Evolutionary conservation across 1,140 invertebrate genomes (phyloP).

Genomic region (Panagrolaimus sp.): DNA sequence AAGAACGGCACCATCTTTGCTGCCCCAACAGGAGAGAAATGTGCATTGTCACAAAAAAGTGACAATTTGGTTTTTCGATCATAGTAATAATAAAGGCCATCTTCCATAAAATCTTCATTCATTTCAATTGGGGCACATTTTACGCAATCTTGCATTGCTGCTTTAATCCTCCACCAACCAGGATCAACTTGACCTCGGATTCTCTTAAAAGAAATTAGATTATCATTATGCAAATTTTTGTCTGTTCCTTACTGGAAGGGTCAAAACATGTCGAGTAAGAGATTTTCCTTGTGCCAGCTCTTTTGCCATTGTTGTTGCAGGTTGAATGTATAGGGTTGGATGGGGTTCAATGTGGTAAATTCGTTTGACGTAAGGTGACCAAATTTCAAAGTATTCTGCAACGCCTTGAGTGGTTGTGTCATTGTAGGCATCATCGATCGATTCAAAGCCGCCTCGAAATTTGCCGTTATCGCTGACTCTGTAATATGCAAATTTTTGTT

Average conservation of each 20-base stretch:
- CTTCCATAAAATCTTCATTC: background rate
- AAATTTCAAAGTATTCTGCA: too few relatives aligned
- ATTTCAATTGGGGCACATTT: background rate
- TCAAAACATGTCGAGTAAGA: background rate
- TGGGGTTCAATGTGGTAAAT: background rate
- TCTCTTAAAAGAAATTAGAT: background rate
- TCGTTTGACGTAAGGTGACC: too few relatives aligned
- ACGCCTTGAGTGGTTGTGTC: background rate
- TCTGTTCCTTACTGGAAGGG: background rate
- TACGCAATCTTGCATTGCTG: background rate
- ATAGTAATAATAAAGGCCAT: too few relatives aligned
- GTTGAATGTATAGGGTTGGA: background rate
- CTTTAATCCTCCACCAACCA: background rate
- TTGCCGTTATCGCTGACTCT: too few relatives aligned
- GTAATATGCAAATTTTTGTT: too few relatives aligned
- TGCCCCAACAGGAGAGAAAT: too few relatives aligned
- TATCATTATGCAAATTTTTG: background rate
- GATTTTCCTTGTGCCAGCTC: background rate
- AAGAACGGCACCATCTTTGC: too few relatives aligned
- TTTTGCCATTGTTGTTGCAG: background rate
- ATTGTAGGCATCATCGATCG: background rate
- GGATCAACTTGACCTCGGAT: background rate
- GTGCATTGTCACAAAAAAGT: too few relatives aligned
- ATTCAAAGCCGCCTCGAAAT: background rate
- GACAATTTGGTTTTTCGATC: too few relatives aligned